Percentiles rank a stretch among this genome's conserved stretches.
These are phyloP conservation scores for Athene cunicularia DNA, from an alignment of 2,113 vertebrate species.

Conservation along the genomic window DNA sequence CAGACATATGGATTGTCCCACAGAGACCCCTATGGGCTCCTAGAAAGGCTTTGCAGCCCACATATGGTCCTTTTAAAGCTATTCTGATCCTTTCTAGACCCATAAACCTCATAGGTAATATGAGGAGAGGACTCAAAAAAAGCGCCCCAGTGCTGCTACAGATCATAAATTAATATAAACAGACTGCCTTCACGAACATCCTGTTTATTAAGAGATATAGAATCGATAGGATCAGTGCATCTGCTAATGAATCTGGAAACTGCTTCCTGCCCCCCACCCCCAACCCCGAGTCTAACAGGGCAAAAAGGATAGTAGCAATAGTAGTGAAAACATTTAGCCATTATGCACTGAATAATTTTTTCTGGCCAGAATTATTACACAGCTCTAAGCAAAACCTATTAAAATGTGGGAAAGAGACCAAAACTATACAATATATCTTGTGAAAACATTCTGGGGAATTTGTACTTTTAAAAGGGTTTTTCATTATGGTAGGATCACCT, in stretches of 20 bases:
- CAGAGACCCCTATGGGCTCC: constrained; percentile 61
- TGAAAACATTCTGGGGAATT: background rate
- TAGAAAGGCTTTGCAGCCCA: constrained; percentile 9
- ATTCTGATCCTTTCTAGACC: background rate
- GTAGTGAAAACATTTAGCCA: background rate
- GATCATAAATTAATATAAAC: background rate
- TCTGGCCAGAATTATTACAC: background rate
- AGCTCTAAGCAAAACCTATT: constrained; percentile 46
- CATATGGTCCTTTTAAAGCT: background rate
- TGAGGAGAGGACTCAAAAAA: background rate
- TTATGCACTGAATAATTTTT: background rate
- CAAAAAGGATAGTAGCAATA: background rate
- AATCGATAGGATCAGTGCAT: background rate
- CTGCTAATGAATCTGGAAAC: background rate
- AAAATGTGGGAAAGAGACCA: constrained; percentile 28
- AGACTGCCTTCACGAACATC: background rate
- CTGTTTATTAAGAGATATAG: background rate
- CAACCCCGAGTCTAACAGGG: background rate
- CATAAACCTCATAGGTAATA: background rate
- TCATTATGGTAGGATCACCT: constrained; percentile 6
- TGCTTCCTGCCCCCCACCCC: no score
- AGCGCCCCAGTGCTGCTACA: background rate
- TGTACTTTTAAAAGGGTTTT: background rate
- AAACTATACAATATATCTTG: constrained; percentile 10
- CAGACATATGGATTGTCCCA: constrained; percentile 48